Evolutionary conservation across 2,113 vertebrate genomes (phyloP), one percentile per base, ranked within the genome.

Genomic region (Emydura subglobosa): DNA sequence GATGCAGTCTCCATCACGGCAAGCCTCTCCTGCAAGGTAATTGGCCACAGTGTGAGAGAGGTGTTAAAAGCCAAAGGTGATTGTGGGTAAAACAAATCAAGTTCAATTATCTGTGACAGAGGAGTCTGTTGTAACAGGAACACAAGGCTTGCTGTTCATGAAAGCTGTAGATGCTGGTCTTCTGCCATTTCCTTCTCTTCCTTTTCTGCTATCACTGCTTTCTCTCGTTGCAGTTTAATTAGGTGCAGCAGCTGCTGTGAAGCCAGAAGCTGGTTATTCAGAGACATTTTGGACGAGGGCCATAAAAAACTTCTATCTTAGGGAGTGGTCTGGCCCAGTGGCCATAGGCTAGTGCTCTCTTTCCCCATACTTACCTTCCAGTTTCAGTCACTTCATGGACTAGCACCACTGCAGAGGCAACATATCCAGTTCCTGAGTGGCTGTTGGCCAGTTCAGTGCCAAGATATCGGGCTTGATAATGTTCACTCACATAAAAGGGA

Each of bases 51-150:
- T 82, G 86, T 27, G 92, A 82, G 83, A 92, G 54, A 90, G 29
- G 79, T 93, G 90, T 87, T 96, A 95, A 95, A 97, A 96, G 93
- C 80, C 88, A 93, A 97, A 95, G 85, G 95, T 94, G 90, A 96
- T 51, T 89, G 9, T 68, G 79, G 91, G 78, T 94, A 93, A 96
- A 96, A 92, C 55, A 80, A 83, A 90, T 92, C 93, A 91, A 90
- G 91, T 90, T 95, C 91, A 96, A 94, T 94, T 90, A 97, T 87
- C 79, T 83, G 59, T 74, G 91, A 89, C 88, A 96, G 84, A 94
- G 94, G 83, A 88, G 92, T 82, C 65, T 85, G 80, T 44, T 94
- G 83, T 50, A 61, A 59, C 65, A 93, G 88, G 89, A 95, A 94
- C 61, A 91, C 94, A 92, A 95, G 85, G 83, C 74, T 86, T 92